Conservation (phyloP, 2,797 vertebrate genomes). For the Myotis planiceps region DNA sequence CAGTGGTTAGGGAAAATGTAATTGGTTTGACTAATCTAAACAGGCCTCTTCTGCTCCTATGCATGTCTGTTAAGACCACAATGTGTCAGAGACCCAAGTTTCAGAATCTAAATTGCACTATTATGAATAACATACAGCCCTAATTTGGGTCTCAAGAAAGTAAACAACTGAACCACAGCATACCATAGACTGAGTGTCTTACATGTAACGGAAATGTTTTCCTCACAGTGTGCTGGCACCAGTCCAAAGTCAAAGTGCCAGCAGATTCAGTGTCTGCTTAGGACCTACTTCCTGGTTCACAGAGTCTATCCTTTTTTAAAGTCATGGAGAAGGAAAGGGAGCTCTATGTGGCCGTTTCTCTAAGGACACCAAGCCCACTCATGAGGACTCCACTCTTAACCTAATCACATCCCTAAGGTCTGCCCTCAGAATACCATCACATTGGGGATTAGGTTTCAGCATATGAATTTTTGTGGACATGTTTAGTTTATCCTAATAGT, state of each 20-base stretch:
- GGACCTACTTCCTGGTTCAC: neutral
- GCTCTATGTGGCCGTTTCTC: neutral
- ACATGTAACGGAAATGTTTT: neutral
- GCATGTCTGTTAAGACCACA: neutral
- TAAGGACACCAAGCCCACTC: neutral
- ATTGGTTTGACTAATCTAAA: neutral
- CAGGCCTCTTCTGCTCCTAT: neutral
- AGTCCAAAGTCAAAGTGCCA: neutral
- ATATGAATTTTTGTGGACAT: neutral
- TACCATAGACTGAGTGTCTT: neutral
- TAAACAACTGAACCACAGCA: neutral
- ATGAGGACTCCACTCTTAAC: neutral
- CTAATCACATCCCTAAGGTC: neutral
- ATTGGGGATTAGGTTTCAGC: neutral
- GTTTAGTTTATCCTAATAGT: neutral
- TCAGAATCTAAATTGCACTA: neutral
- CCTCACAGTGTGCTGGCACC: neutral
- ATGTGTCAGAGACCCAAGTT: neutral
- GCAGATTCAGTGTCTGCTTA: neutral
- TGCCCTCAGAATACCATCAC: neutral
- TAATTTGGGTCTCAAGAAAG: neutral
- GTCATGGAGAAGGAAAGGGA: neutral
- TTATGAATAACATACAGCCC: neutral
- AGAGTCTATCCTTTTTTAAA: neutral
- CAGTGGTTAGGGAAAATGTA: neutral